A percentile compares a stretch with the other conserved stretches of the same genome.
phyloP scores from a whole-genome alignment of 2,113 vertebrate genomes.

The Columbina picui region DNA sequence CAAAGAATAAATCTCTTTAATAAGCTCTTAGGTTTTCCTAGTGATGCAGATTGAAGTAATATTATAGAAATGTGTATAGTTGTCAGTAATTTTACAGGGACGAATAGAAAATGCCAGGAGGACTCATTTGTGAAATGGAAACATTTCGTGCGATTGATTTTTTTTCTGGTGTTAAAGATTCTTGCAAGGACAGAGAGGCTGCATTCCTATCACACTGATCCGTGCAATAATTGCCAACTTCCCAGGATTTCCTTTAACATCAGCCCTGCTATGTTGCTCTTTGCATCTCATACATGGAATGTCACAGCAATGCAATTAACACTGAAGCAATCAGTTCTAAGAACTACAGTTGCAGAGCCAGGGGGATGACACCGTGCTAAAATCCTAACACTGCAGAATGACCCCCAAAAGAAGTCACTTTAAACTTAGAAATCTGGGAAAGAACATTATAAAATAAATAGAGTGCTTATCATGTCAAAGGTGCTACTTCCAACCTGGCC shows the following conservation, averaged over 20 bases:
- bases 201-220: neutral
- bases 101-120: constrained; percentile 26
- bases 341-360: neutral
- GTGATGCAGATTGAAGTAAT: constrained; percentile 61
- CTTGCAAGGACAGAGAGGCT: constrained; percentile 56
- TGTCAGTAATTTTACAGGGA: constrained; percentile 69
- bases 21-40: constrained; percentile 54
- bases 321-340: neutral
- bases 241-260: neutral
- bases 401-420: neutral
- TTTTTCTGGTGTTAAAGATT: neutral
- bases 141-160: neutral
- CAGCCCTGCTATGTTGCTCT: neutral
- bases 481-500: neutral
- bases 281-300: neutral
- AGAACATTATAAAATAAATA: neutral
- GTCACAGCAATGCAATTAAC: neutral
- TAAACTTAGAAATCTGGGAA: neutral
- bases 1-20: constrained; percentile 71
- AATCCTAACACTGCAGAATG: neutral
- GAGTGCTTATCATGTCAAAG: neutral
- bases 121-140: constrained; percentile 54
- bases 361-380: neutral
- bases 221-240: neutral
- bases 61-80: constrained; percentile 66